Evolutionary conservation across 2,113 vertebrate genomes (phyloP).

Genomic region (Lontra canadensis): DNA sequence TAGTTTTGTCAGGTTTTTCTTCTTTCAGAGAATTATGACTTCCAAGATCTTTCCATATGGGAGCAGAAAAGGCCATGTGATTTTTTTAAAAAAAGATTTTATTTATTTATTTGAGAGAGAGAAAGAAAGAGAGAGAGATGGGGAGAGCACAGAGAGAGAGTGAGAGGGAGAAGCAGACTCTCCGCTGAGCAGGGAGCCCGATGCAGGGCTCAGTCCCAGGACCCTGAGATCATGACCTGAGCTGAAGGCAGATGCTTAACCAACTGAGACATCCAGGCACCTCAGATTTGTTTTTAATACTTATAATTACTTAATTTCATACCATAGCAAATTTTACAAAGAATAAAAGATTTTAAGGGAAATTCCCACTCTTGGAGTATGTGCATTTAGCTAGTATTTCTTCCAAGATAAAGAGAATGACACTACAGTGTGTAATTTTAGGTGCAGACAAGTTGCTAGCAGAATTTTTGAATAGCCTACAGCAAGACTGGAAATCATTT

Average conservation of each 20-base stretch:
- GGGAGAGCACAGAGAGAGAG: background rate
- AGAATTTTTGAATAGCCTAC: background rate
- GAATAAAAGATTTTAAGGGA: background rate
- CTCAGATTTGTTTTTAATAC: no score
- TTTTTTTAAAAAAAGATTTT: background rate
- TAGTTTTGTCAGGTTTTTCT: background rate
- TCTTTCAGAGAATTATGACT: background rate
- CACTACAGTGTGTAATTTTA: background rate
- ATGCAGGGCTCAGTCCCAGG: background rate
- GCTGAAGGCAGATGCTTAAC: background rate
- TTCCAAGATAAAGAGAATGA: background rate
- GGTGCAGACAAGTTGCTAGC: background rate
- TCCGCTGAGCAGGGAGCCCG: background rate
- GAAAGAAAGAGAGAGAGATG: no score
- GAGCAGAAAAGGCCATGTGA: background rate
- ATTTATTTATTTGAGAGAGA: background rate
- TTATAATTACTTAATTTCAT: background rate
- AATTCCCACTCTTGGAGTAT: background rate
- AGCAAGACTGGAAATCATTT: background rate
- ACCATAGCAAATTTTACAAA: background rate
- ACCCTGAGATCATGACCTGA: background rate
- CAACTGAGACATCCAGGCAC: background rate
- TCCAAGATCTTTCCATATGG: background rate
- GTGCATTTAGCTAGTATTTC: background rate
- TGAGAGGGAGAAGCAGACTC: background rate